Base-by-base conservation (phyloP, 64 coral and sea anemone species). In the Dendrophyllia cribrosa region DNA sequence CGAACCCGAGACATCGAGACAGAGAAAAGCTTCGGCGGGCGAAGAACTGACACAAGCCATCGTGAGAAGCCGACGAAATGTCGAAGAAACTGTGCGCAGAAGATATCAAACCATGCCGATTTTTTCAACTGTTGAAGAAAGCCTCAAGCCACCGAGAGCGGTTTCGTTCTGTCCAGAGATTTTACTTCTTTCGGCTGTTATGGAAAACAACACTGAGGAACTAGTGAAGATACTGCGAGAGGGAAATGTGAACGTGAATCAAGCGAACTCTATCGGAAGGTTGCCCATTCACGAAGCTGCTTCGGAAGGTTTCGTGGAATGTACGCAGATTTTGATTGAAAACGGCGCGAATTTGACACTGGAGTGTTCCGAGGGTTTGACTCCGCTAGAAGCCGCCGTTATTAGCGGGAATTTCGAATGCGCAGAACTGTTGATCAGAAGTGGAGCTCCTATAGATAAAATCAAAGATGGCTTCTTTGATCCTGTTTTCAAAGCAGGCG, bases 381-480 rank as follows among this genome's bases (percentile, higher is more conserved):
- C 87, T 1, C 72, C 87, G 4, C 58, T 89, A 19, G 87, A 89
- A 89, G 74, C 74, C 6, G 87, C 87, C 11, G 87, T 89, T 17
- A 76, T 74, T 15, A 64, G 72, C 63, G 87, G 87, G 11, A 76
- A 89, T 51, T 89, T 77, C 44, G 87, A 89, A 77, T 89, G 87
- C 23, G 88, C 88, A 20, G 88, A 90, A 90, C 76, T 90, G 4
- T 90, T 90, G 43, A 90, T 90, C 45, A 79, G 50, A n/a, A 80
- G 66, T 50, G 88, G 88, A 19, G 88, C 88, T 17, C 76, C 88
- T 16, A 76, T 90, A 68, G 88, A 90, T 43, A 90, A 78, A 66
- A 90, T 90, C 49, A 90, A 90, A 76, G 26, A 90, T 69, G 88
- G 88, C 7, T 90, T 80, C 51, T 20, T 90, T 12, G 88, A 90